Evolutionary conservation across 2,113 vertebrate genomes (phyloP).

Genomic region (Notothenia rossii): DNA sequence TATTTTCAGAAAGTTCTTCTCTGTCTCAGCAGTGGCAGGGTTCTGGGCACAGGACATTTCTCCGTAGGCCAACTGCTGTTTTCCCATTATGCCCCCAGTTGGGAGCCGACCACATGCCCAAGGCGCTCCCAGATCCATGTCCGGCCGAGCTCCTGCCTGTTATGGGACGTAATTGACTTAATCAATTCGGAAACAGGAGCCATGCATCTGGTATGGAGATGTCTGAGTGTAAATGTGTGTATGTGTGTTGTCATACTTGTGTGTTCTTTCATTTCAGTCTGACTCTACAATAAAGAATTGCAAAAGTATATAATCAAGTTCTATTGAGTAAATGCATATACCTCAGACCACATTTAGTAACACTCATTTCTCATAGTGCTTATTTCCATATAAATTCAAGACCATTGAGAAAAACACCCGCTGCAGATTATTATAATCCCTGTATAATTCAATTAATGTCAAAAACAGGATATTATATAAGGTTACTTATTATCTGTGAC

Average conservation of each 20-base stretch:
- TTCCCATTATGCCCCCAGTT: conserved; percentile 70
- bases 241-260: background rate
- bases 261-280: background rate
- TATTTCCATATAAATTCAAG: no score
- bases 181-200: conserved; percentile 60
- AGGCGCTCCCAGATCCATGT: conserved; percentile 46
- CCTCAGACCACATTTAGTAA: no score
- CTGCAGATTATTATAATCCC: no score
- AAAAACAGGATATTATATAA: no score
- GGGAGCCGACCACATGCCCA: conserved; percentile 51
- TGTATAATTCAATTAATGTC: no score
- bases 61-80: conserved; percentile 55
- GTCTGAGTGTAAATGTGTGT: conserved; percentile 9
- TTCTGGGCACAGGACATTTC: conserved; percentile 25
- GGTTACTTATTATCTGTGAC: no score
- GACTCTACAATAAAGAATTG: background rate
- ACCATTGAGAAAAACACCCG: no score
- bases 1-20: background rate
- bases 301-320: background rate
- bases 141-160: conserved; percentile 55
- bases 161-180: conserved; percentile 71
- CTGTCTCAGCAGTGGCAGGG: background rate
- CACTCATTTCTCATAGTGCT: no score
- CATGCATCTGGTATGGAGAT: conserved; percentile 25
- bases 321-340: no score